Evolutionary conservation across 2,113 vertebrate species (phyloP), one percentile per base, ranked within the genome.

Genomic region (Ptilorrhoa leucosticta): DNA sequence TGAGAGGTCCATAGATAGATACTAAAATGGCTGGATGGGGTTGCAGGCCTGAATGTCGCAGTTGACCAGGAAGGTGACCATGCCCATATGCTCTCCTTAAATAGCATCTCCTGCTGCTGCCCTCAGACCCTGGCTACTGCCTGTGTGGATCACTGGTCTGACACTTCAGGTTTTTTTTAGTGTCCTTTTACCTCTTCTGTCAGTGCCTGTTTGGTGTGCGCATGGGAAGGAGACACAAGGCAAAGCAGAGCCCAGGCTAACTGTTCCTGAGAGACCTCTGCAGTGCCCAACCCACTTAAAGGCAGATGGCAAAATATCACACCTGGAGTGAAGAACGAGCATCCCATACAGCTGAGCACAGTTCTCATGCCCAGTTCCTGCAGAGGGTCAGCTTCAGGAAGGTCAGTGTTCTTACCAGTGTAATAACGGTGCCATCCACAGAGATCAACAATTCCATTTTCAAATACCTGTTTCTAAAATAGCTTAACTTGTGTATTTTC

Each of bases 401-500:
- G 21, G 35, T 64, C 53, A 56, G 48, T 4, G 39, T 68, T 78
- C 75, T 66, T 51, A 48, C 6, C 40, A 31, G 20, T 20, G 6
- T 56, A 56, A 18, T 27, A 76, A 65, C 0, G 0, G 19, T 44
- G 44, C 15, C 21, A 31, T 60, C 11, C 47, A 4, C 0, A 57
- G 16, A 83, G 42, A 61, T 12, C 68, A 66, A 26, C 16, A 53
- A 83, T 15, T 69, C 31, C 8, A 17, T 61, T 83, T 83, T 80
- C 68, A 94, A 54, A 71, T 17, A 30, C 9, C 13, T 57, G 13
- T 81, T 81, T 81, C 60, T 75, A 57, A 89, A 89, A 66, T 18
- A 48, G 22, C 14, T 63, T 33, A 71, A 69, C 14, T 7, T 23
- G 7, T 7, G 2, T 51, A 53, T 76, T 76, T 84, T 60, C 27